Evolutionary conservation across 2,797 vertebrate species (phyloP), one percentile per base, ranked within the genome.

Genomic region (Poecilia velifera): DNA sequence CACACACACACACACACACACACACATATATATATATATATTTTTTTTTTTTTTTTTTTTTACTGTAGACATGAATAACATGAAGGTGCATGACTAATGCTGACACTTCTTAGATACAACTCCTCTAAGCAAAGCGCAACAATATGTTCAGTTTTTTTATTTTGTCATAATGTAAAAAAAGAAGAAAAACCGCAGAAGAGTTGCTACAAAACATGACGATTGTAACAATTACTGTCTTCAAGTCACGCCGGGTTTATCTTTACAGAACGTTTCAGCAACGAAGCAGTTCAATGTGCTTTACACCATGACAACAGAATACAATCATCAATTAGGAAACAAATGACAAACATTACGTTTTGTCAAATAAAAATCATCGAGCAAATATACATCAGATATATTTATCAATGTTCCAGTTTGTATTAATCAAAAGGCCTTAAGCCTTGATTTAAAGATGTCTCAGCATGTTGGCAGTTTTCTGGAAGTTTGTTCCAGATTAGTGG

Each of bases 11-110:
- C 3, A 39, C 3, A 39, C 5, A 76, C 39, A 39, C 39, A 39
- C 39, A 39, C 39, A 39, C 39, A 39, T 6, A 7, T 6, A 7
- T 6, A 41, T 8, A 34, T 34, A 49, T 18, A 6, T 49, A 20
- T 41, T n/a, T 31, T 31, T 41, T 41, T 41, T 43, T 8, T 43
- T 8, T 45, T 13, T 47, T 20, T 18, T 74, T 47, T 46, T 66
- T 3, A n/a, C 25, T 66, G 62, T 39, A 46, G 59, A 74, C 70
- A 70, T 55, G 47, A 82, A 57, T 36, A 49, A 74, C 70, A 70
- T 39, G 47, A 82, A 57, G 39, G 25, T 10, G 72, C 34, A 34
- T 71, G 49, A 55, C 62, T 49, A 46, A 77, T 57, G 68, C 51
- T 62, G 43, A 71, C 73, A 77, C 31, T 34, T 34, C 31, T 64